A percentile compares a stretch with the other conserved stretches of the same genome.
These are phyloP conservation scores for Sminthurides aquaticus DNA, from an alignment of 2,888 invertebrate species.

Conservation along the genomic window DNA sequence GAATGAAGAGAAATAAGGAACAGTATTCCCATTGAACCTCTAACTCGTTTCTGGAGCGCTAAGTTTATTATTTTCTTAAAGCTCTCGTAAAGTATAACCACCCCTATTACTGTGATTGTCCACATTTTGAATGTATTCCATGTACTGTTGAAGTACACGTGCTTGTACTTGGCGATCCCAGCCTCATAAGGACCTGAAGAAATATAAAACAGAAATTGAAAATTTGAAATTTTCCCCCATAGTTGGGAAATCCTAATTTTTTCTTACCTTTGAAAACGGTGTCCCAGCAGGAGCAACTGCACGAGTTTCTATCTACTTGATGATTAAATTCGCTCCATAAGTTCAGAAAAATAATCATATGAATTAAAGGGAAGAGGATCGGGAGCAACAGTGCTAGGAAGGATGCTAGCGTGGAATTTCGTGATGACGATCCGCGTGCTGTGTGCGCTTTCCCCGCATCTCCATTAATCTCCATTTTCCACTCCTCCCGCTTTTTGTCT, in stretches of 20 bases:
- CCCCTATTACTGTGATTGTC: conserved; percentile 55
- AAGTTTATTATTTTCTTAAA: conserved; percentile 54
- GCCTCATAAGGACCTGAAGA: conserved; percentile 58
- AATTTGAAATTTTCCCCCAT: conserved; percentile 3
- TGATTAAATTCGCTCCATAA: conserved; percentile 63
- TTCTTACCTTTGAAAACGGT: conserved; percentile 62
- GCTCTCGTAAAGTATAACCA: conserved; percentile 58
- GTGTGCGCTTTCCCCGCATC: background rate
- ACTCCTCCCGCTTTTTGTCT: background rate
- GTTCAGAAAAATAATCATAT: conserved; percentile 57
- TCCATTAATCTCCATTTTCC: background rate
- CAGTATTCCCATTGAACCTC: conserved; percentile 58
- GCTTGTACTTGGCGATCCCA: conserved; percentile 62
- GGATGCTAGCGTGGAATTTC: conserved; percentile 2
- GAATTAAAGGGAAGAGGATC: conserved; percentile 56
- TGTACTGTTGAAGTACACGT: conserved; percentile 64
- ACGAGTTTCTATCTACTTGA: conserved; percentile 58
- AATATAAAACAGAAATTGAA: conserved; percentile 30
- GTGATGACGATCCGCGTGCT: background rate
- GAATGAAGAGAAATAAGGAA: conserved; percentile 59
- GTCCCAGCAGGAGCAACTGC: conserved; percentile 68
- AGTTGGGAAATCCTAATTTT: conserved; percentile 1
- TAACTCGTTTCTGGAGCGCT: conserved; percentile 51
- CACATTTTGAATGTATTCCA: conserved; percentile 61
- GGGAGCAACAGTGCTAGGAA: conserved; percentile 35